Evolutionary conservation across 2,888 invertebrate genomes (phyloP).

Genomic region (Pseudococcus longispinus): DNA sequence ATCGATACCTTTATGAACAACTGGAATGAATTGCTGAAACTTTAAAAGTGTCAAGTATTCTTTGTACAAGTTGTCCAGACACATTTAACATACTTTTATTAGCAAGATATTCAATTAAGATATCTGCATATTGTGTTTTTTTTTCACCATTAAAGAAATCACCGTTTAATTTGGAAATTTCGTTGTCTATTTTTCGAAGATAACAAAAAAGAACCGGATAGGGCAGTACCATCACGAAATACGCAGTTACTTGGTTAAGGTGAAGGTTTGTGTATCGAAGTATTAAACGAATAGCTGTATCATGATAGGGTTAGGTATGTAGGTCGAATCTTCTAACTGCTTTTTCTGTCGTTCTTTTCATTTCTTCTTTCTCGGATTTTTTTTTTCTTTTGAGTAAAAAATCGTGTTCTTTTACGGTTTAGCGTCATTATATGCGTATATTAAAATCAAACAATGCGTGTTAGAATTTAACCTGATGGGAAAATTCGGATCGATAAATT

Average conservation of each 20-base stretch:
- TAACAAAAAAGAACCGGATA: not conserved
- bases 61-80: no score
- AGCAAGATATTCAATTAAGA: not conserved
- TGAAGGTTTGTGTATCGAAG: conserved; percentile 39
- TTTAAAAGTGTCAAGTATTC: no score
- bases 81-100: not conserved
- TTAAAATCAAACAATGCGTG: not conserved
- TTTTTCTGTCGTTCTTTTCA: conserved; percentile 19
- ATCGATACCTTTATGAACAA: no score
- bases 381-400: conserved; percentile 2
- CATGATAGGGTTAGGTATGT: conserved; percentile 36
- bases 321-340: conserved; percentile 36
- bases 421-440: not conserved
- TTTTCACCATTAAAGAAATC: not conserved
- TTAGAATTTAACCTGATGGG: not conserved
- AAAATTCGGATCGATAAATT: not conserved
- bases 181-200: not conserved
- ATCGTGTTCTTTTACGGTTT: conserved; percentile 26
- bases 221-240: conserved; percentile 4
- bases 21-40: no score
- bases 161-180: not conserved
- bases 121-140: not conserved
- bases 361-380: conserved; percentile 5
- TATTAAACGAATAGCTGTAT: conserved; percentile 39
- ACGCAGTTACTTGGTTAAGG: conserved; percentile 3